Base-by-base conservation (phyloP, 2,113 vertebrate species). In the Otis tarda region DNA sequence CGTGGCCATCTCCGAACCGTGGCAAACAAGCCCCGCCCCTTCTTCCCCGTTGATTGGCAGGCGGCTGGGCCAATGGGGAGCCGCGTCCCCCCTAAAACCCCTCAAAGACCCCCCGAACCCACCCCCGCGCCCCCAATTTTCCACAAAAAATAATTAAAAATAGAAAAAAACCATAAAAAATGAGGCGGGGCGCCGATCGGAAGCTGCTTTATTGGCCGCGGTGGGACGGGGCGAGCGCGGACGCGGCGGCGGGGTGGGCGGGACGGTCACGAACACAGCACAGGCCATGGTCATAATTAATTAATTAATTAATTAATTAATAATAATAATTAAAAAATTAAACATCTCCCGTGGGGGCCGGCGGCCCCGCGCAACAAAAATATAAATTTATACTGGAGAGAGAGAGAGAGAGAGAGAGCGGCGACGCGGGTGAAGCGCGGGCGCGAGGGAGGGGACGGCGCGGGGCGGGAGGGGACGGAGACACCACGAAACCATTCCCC, bases 301-400 rank as follows among this genome's bases (percentile, higher is more conserved):
- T 41, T 41, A 41, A 41, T 41, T 41, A 41, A 41, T 41, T 41
- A 41, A 41, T 41, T 39, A 41, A 41, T 19, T 19, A 25, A 89
- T 53, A 41, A 83, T 61, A 69, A 70, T 43, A 65, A 68, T 70
- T 76, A 90, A 60, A 91, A 91, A 91, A 79, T 59, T 67, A 80
- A 91, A 91, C 75, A 80, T 85, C 82, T 73, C 89, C 89, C 5
- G 4, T n/a, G n/a, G 47, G 50, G 47, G 21, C 49, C 41, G 41
- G 28, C 61, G 43, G 97, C 92, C 88, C 90, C 87, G 12, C 39
- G 22, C 84, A 78, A 87, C 84, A 70, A 79, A 87, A 68, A 86
- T 41, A 77, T 67, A 76, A 67, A 75, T 27, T 15, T 76, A 83
- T 25, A 55, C 52, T 31, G 52, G n/a, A 73, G 3, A 60, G 33